Conservation (phyloP, 2,888 invertebrate species). For the Zele albiditarsus region DNA sequence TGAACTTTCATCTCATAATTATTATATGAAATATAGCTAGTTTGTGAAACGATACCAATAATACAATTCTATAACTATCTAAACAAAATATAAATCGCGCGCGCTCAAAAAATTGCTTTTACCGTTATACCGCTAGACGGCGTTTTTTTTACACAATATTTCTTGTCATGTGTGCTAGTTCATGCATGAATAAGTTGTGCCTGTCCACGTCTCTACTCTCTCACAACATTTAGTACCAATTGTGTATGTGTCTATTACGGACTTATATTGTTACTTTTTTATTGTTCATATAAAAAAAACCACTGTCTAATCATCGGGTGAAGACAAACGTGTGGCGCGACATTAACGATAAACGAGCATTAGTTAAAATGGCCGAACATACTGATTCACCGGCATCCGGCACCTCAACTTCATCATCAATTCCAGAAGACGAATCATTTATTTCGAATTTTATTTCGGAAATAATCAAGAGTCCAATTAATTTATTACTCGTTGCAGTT, state of each 20-base stretch:
- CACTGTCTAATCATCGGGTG: neutral
- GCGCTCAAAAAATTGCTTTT: neutral
- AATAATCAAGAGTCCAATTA: constrained; percentile 82
- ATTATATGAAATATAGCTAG: too few relatives aligned
- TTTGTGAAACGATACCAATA: too few relatives aligned
- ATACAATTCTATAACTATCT: too few relatives aligned
- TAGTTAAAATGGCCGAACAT: constrained; percentile 68
- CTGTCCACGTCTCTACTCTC: neutral
- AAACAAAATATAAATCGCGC: neutral
- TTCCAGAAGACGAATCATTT: constrained; percentile 54
- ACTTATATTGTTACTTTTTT: constrained; percentile 6
- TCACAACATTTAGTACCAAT: neutral
- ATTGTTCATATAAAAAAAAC: constrained; percentile 5
- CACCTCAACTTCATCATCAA: constrained; percentile 34
- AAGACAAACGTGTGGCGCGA: constrained; percentile 3
- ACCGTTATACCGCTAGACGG: neutral
- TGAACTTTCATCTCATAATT: too few relatives aligned
- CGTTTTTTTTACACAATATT: neutral
- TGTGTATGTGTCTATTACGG: neutral
- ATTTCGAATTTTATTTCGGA: constrained; percentile 75
- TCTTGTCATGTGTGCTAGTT: neutral
- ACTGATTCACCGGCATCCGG: constrained; percentile 60
- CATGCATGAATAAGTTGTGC: neutral
- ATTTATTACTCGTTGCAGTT: constrained; percentile 80
- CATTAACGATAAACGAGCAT: constrained; percentile 33